Base-by-base conservation (phyloP, 2,113 vertebrate genomes). In the Burhinus bistriatus region DNA sequence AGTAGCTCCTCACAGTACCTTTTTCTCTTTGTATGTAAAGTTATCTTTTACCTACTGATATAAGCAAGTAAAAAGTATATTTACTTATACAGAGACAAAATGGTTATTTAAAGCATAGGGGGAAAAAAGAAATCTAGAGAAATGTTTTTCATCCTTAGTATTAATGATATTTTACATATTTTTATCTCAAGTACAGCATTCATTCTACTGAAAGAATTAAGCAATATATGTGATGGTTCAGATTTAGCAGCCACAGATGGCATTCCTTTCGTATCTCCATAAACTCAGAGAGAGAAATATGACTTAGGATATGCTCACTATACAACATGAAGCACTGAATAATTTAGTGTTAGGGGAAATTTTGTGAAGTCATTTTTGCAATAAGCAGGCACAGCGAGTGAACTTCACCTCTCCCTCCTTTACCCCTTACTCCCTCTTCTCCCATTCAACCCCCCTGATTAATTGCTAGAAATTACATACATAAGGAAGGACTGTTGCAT, bases 191-290 rank as follows among this genome's bases (percentile, higher is more conserved):
- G 25, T 57, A 64, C 29, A 93, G 64, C 32, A 83, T 49, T 83
- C 51, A 59, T 73, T 87, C 47, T 65, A 51, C 79, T 44, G 51
- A 57, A 81, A 96, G 71, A 87, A 94, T 78, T 59, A 92, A 86
- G 68, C 64, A 49, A 49, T 62, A 17, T 44, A 81, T 55, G 32
- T 3, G 9, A 81, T 84, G 76, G 80, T 65, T 93, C 83, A 78
- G 64, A 89, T 92, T 93, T 83, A 95, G 90, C 55, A 94, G 86
- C 15, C 51, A 78, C 92, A 81, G 94, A 94, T 93, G 79, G 88
- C 85, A 93, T 94, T 97, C 95, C 91, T 95, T 92, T 87, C 86
- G 26, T 94, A 93, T 89, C 86, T 78, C 83, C 55, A 94, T 52
- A 89, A 94, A 90, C 40, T 87, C 78, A 40, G 58, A 66, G 68